Evolutionary conservation across 2,113 vertebrate species (phyloP).

Genomic region (Dunckerocampus dactyliophorus): DNA sequence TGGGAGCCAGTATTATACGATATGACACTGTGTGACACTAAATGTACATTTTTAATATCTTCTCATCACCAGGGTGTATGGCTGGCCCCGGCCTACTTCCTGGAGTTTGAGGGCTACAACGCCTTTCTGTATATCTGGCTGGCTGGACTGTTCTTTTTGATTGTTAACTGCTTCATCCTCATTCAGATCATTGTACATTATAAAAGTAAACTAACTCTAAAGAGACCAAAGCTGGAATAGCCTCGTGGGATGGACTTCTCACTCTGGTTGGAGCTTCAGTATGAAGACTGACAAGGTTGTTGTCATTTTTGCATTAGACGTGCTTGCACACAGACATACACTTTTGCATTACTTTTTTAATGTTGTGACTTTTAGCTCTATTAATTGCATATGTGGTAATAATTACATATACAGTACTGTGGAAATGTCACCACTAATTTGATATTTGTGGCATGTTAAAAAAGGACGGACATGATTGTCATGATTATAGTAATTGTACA

Average conservation of each 20-base stretch:
- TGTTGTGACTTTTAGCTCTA: too few relatives aligned
- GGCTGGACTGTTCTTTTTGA: slow-evolving; percentile 83
- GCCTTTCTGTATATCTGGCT: slow-evolving; percentile 86
- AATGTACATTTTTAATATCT: background rate
- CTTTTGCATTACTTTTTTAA: background rate
- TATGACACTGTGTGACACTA: too few relatives aligned
- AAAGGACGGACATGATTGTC: too few relatives aligned
- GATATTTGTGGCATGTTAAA: too few relatives aligned
- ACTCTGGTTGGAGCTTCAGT: background rate
- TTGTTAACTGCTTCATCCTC: slow-evolving; percentile 82
- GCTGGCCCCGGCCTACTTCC: slow-evolving; percentile 83
- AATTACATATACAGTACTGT: too few relatives aligned
- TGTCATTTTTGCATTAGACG: background rate
- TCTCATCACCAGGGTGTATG: slow-evolving; percentile 76
- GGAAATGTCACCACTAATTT: too few relatives aligned
- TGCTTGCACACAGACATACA: too few relatives aligned
- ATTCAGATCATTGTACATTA: slow-evolving; percentile 86
- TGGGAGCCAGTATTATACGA: too few relatives aligned
- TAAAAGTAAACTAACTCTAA: slow-evolving; percentile 35
- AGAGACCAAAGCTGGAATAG: slow-evolving; percentile 57
- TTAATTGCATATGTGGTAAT: too few relatives aligned
- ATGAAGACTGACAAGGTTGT: background rate
- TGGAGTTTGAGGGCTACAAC: slow-evolving; percentile 90
- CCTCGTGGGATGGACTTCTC: background rate
- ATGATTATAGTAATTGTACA: too few relatives aligned